Conservation (phyloP, 1,140 invertebrate species). For the Eurosta solidaginis region DNA sequence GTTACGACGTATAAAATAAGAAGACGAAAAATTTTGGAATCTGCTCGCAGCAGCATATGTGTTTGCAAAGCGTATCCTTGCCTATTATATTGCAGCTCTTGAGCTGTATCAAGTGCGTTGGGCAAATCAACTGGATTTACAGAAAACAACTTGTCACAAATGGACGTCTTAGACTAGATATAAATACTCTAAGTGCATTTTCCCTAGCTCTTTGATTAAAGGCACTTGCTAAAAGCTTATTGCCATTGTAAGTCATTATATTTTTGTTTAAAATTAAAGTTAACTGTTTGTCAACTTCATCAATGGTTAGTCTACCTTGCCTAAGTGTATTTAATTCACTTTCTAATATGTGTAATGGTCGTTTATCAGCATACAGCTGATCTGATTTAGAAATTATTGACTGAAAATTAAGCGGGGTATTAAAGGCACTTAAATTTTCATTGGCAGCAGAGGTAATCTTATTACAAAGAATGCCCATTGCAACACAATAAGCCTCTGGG, state of each 20-base stretch:
- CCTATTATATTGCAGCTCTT: not conserved
- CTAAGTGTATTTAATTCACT: slow-evolving; percentile 28
- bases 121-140: not conserved
- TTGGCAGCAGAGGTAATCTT: slow-evolving; percentile 30
- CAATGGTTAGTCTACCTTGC: slow-evolving; percentile 5
- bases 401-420: slow-evolving; percentile 31
- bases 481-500: too few relatives aligned
- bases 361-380: slow-evolving; percentile 28
- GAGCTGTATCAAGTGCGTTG: not conserved
- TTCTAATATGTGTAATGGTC: slow-evolving; percentile 29
- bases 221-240: not conserved
- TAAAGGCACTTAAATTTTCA: slow-evolving; percentile 2
- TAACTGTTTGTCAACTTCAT: not conserved
- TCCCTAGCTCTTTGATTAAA: not conserved
- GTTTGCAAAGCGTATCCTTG: not conserved
- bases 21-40: too few relatives aligned
- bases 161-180: not conserved
- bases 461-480: slow-evolving; percentile 27
- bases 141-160: not conserved
- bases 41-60: not conserved
- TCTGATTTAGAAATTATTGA: slow-evolving; percentile 31
- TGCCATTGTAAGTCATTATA: not conserved
- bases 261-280: not conserved
- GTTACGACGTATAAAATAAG: not conserved
- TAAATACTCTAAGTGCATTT: not conserved